A percentile compares a stretch with the other conserved stretches of the same genome.
Evolutionary conservation across 2,797 vertebrate species (phyloP).

Genomic region (Lutjanus argentimaculatus): DNA sequence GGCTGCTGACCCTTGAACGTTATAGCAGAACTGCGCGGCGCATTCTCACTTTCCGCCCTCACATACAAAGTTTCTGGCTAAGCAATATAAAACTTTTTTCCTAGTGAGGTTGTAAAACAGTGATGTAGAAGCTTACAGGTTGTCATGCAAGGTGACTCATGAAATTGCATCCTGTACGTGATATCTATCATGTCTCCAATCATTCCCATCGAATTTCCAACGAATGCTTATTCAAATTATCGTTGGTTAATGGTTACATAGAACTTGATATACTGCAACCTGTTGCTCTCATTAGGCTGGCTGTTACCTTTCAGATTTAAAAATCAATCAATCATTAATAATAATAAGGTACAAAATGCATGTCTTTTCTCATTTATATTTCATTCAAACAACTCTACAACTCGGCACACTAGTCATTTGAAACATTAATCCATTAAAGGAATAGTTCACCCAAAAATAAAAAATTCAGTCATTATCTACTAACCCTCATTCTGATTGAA

Average conservation of each 20-base stretch:
- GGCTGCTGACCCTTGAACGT: slow-evolving; percentile 63
- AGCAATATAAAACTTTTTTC: background rate
- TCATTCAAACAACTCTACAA: too few relatives aligned
- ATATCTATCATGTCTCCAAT: background rate
- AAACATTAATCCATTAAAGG: too few relatives aligned
- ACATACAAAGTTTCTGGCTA: background rate
- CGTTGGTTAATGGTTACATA: slow-evolving; percentile 5
- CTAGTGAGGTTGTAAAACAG: slow-evolving; percentile 1
- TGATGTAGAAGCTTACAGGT: background rate
- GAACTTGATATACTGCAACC: background rate
- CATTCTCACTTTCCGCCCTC: background rate
- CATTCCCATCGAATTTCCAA: background rate
- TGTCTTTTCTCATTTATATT: too few relatives aligned
- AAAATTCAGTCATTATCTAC: too few relatives aligned
- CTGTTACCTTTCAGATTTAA: background rate
- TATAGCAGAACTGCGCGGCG: background rate
- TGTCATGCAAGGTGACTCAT: slow-evolving; percentile 1
- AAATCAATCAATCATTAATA: too few relatives aligned
- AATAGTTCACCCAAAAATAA: too few relatives aligned
- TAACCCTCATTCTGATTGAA: too few relatives aligned
- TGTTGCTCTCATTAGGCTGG: background rate
- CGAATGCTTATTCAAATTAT: background rate
- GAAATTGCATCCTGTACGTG: background rate
- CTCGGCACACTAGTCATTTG: too few relatives aligned
- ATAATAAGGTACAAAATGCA: too few relatives aligned